Evolutionary conservation across 2,113 vertebrate species (phyloP).

Genomic region (Nannobrachium achirus): DNA sequence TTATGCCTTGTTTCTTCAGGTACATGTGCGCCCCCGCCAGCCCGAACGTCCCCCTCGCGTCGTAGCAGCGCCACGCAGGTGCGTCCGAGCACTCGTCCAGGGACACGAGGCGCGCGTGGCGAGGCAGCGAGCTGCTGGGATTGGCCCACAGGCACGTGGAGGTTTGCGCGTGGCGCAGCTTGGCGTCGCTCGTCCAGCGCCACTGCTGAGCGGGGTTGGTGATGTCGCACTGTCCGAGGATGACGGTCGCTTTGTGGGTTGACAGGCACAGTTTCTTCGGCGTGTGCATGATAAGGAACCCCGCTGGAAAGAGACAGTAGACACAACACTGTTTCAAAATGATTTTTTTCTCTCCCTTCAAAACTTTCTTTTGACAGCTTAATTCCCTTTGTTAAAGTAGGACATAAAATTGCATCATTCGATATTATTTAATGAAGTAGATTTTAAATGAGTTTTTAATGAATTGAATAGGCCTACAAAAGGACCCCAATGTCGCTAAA

Average conservation of each 20-base stretch:
- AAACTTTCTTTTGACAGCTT: too few relatives aligned
- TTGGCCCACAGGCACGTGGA: constrained; percentile 80
- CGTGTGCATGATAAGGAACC: constrained; percentile 86
- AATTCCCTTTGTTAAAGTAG: too few relatives aligned
- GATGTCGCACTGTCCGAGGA: constrained; percentile 79
- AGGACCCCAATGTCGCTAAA: too few relatives aligned
- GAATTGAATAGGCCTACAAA: too few relatives aligned
- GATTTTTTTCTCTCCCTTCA: too few relatives aligned
- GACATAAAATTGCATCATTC: too few relatives aligned
- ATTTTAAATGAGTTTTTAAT: too few relatives aligned
- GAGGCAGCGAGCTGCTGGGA: constrained; percentile 59
- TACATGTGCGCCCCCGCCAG: constrained; percentile 80
- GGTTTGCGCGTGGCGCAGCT: constrained; percentile 77
- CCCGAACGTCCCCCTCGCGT: constrained; percentile 75
- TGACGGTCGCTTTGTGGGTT: constrained; percentile 58
- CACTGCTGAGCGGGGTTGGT: constrained; percentile 82
- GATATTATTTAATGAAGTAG: too few relatives aligned
- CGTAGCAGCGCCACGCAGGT: constrained; percentile 85
- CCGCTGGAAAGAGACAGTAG: constrained; percentile 76
- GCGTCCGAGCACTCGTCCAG: constrained; percentile 72
- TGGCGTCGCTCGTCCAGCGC: constrained; percentile 81
- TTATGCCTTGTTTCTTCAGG: constrained; percentile 83
- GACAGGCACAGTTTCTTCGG: constrained; percentile 81
- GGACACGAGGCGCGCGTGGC: constrained; percentile 68
- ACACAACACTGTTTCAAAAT: too few relatives aligned